Evolutionary conservation across 2,888 invertebrate genomes (phyloP), one percentile per base, ranked within the genome.

Genomic region (Cephus pulcher): DNA sequence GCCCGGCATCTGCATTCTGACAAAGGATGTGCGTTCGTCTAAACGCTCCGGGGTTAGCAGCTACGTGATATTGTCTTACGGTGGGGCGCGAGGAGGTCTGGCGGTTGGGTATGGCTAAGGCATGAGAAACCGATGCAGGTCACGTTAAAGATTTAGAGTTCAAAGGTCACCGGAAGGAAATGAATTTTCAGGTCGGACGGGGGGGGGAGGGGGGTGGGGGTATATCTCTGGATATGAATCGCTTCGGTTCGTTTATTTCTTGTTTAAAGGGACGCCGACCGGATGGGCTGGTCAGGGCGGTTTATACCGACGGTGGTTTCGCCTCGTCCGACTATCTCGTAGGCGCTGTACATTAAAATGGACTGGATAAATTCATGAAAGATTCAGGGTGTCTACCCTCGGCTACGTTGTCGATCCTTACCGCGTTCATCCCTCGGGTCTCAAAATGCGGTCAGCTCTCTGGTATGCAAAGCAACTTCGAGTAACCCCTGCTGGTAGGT

Each of bases 341-440:
- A 0, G 23, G 32, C 1, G 71, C 32, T 11, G 71, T 71, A 32
- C 82, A 82, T 80, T 79, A 85, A 85, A 82, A 86, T 80, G 82
- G 84, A 79, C 82, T 76, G 83, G 83, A 82, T 82, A 79, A 81
- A 80, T 84, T 86, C 86, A 86, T 79, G 80, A 80, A 80, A 80
- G 80, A 80, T 80, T 80, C 80, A 80, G 73, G 76, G 70, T 69
- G 56, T 6, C 56, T 56, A 23, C 15, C 56, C 23, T 76, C n/a
- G 69, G 69, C 34, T n/a, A 32, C 35, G 70, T 11, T 71, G 56
- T 76, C 32, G 77, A 77, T 74, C 73, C 76, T 30, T 9, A 70
- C 34, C n/a, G 71, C 34, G 33, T 32, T 71, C 71, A 32, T 71
- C 32, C 71, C 71, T 15, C 71, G 71, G 71, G 32, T 12, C 71